Evolutionary conservation across 2,113 vertebrate species (phyloP).

Genomic region (Centropus bengalensis): DNA sequence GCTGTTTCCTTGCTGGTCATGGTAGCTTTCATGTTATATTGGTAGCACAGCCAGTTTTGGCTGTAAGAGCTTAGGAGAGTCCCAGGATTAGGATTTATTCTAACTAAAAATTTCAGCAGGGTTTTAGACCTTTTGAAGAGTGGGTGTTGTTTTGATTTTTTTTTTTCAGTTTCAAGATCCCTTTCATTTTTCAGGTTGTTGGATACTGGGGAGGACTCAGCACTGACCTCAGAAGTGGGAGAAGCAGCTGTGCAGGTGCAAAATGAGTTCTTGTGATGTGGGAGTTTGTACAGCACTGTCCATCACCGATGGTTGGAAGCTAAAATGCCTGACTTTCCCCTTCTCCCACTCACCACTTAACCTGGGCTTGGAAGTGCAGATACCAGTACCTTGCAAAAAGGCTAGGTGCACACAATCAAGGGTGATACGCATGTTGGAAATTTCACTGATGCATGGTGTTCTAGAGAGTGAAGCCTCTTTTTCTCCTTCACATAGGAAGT

Average conservation of each 20-base stretch:
- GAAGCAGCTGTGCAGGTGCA: not conserved
- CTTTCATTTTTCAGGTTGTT: not conserved
- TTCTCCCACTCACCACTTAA: not conserved
- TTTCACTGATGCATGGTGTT: not conserved
- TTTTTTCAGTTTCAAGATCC: not conserved
- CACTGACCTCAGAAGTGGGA: not conserved
- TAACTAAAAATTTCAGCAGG: not conserved
- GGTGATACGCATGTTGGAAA: too few relatives aligned
- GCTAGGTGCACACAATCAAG: rapidly evolving
- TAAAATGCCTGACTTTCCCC: not conserved
- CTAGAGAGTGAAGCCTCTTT: not conserved
- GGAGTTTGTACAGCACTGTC: not conserved
- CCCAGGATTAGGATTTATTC: not conserved
- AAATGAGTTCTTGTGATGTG: not conserved
- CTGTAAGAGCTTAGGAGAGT: not conserved
- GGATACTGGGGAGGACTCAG: not conserved
- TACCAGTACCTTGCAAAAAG: not conserved
- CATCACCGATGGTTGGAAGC: not conserved
- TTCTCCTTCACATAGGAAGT: rapidly evolving
- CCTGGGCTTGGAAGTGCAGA: not conserved
- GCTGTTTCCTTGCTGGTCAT: not conserved
- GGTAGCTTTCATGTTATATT: not conserved
- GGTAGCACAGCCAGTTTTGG: not conserved
- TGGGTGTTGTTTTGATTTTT: not conserved
- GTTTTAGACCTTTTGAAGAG: not conserved